Evolutionary conservation across 2,797 vertebrate genomes (phyloP).

Genomic region (Hapalemur alaotrensis): DNA sequence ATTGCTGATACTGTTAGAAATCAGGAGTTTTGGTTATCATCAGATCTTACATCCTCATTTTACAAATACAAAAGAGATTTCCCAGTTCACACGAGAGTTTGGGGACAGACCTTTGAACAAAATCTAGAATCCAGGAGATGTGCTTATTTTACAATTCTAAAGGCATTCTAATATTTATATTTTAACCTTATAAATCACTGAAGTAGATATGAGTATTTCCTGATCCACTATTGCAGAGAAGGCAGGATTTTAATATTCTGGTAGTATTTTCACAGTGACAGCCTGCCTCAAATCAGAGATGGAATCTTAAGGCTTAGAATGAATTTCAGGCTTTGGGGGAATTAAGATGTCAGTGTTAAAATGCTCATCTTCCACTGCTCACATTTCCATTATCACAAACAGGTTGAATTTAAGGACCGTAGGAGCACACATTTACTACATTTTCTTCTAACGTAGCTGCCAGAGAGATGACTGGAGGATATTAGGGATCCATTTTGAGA

Average conservation of each 20-base stretch:
- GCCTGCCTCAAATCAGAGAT: neutral
- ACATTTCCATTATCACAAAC: constrained; percentile 8
- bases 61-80: neutral
- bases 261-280: neutral
- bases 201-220: neutral
- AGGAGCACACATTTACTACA: neutral
- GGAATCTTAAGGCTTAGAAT: neutral
- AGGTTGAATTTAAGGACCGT: constrained; percentile 34
- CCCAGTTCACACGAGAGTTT: neutral
- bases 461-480: constrained; percentile 29
- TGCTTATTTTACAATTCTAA: constrained; percentile 12
- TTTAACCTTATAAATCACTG: neutral
- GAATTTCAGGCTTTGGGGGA: neutral
- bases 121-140: neutral
- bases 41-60: neutral
- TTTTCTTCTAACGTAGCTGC: constrained; percentile 25
- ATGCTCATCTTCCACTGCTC: neutral
- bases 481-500: constrained; percentile 50
- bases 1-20: neutral
- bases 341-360: constrained; percentile 57
- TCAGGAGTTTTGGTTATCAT: neutral
- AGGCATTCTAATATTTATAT: neutral
- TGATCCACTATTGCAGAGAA: neutral
- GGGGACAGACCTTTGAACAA: neutral
- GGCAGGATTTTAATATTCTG: constrained; percentile 34